Percentiles rank a stretch among this genome's conserved stretches.
These are phyloP conservation scores for Lasioglossum zephyrum DNA, from an alignment of 2,888 invertebrate genomes.

Conservation along the genomic window DNA sequence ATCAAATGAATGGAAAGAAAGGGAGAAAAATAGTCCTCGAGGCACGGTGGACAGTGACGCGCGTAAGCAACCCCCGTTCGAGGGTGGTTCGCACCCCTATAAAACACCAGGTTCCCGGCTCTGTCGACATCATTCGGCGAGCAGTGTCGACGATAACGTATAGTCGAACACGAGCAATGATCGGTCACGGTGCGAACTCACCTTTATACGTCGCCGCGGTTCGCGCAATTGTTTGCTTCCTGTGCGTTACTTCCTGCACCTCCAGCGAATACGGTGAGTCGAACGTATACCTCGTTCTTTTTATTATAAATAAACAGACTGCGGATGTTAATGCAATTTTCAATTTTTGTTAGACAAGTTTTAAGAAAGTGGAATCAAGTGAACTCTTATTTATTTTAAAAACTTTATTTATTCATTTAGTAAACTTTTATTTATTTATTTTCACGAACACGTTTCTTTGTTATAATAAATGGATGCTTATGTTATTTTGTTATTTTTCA, in stretches of 20 bases:
- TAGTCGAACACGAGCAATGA: conserved; percentile 51
- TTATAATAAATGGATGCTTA: too few relatives aligned
- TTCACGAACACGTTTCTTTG: too few relatives aligned
- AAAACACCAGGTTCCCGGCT: conserved; percentile 53
- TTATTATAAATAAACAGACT: not conserved
- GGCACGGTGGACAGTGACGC: not conserved
- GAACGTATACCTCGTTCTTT: not conserved
- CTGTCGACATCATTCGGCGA: conserved; percentile 53
- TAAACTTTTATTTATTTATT: too few relatives aligned
- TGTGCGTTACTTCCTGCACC: conserved; percentile 62
- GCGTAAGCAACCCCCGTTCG: conserved; percentile 16
- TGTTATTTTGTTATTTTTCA: too few relatives aligned
- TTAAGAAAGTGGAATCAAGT: too few relatives aligned
- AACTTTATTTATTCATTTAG: too few relatives aligned
- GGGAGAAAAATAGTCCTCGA: conserved; percentile 36
- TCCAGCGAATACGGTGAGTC: conserved; percentile 77
- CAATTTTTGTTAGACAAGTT: too few relatives aligned
- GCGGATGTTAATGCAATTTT: too few relatives aligned
- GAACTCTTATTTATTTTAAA: too few relatives aligned
- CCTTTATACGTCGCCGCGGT: conserved; percentile 24
- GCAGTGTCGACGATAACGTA: conserved; percentile 40
- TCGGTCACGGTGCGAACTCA: conserved; percentile 35
- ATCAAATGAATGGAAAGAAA: conserved; percentile 32
- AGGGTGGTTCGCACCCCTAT: conserved; percentile 57
- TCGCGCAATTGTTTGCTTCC: conserved; percentile 61